Evolutionary conservation across 2,888 invertebrate species (phyloP), one percentile per base, ranked within the genome.

Genomic region (Halictus quadricinctus): DNA sequence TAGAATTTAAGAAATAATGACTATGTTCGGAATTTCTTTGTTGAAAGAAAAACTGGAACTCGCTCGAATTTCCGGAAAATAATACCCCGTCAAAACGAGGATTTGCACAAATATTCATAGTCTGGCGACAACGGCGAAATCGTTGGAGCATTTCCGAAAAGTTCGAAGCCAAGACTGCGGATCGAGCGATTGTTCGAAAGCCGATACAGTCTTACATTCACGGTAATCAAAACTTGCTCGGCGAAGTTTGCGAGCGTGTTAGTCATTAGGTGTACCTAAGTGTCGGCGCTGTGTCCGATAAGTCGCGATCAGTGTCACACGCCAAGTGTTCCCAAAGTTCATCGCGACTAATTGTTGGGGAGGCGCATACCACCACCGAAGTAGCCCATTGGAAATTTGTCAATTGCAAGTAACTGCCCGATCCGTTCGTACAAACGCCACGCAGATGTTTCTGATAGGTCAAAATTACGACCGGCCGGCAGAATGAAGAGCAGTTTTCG

Each of bases 301-400:
- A 85, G 83, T 89, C 84, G 83, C 73, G 84, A 88, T 89, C 86
- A 83, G 79, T 87, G 89, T 90, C 90, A 88, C 81, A 74, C 83
- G 73, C 85, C 88, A 83, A 88, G 84, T 86, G 89, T 89, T 89
- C 79, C 84, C 73, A 83, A 89, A 90, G 88, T 88, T 87, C 85
- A 80, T 87, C 86, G 60, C 81, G 78, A 89, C 89, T 90, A 90
- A 90, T 89, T 89, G 90, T 88, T 84, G 81, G 58, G 89, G 89
- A 89, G 84, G 87, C 85, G 83, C 86, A 84, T 79, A 87, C 86
- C 90, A 87, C 86, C 90, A 81, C 15, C 85, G 88, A 84, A 90
- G 86, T 89, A 70, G 88, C 90, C 80, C 90, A 90, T 90, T 86
- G 90, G 90, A 90, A 90, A 90, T 90, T 90, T 90, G 90, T 90